These are phyloP conservation scores for Picathartes gymnocephalus DNA, from an alignment of 2,113 vertebrate species.

Conservation along the genomic window DNA sequence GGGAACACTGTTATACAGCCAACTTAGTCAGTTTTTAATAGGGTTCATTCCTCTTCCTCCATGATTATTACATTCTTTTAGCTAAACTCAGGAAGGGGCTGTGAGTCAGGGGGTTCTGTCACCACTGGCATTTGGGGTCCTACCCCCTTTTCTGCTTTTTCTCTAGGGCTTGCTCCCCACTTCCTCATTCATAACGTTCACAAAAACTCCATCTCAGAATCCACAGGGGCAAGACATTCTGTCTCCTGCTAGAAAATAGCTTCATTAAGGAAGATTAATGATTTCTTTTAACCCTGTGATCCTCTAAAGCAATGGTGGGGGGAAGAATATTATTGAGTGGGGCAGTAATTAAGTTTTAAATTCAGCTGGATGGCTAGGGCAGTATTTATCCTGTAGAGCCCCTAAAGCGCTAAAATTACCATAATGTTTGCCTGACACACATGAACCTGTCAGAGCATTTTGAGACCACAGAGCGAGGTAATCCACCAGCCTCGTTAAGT, in stretches of 20 bases:
- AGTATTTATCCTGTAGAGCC: conserved; percentile 34
- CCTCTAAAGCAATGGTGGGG: not conserved
- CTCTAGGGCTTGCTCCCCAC: rapidly evolving
- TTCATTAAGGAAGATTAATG: conserved; percentile 64
- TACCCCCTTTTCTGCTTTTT: not conserved
- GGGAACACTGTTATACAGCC: not conserved
- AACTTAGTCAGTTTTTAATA: not conserved
- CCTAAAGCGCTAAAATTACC: conserved; percentile 37
- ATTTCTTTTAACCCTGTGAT: conserved; percentile 45
- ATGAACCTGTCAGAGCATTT: conserved; percentile 51
- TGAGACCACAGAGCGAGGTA: conserved; percentile 23
- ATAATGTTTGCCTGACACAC: conserved; percentile 54
- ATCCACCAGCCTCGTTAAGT: conserved; percentile 2
- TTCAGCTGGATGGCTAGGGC: conserved; percentile 24
- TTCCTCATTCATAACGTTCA: not conserved
- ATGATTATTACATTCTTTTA: not conserved
- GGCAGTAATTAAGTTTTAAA: conserved; percentile 55
- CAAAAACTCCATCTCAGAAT: conserved; percentile 35
- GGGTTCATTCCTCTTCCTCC: not conserved
- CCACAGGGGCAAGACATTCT: conserved; percentile 44
- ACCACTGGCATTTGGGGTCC: not conserved
- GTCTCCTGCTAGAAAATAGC: conserved; percentile 50
- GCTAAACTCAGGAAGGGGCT: not conserved
- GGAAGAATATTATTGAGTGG: conserved; percentile 24
- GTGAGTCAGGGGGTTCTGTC: not conserved